Evolutionary conservation across 2,797 vertebrate genomes (phyloP).

Genomic region (Labroides dimidiatus): DNA sequence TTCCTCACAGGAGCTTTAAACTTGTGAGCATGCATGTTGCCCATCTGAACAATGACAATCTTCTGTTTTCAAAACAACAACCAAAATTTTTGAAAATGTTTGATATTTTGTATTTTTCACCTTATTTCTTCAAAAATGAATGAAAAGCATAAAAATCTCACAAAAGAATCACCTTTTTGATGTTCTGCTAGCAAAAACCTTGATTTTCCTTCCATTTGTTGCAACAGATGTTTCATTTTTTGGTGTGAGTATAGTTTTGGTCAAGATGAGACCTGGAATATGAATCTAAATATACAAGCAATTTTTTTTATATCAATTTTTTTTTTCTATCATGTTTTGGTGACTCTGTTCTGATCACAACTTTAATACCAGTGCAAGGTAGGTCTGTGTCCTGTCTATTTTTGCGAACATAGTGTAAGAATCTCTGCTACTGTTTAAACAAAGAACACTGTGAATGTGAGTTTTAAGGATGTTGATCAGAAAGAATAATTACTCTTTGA

Average conservation of each 20-base stretch:
- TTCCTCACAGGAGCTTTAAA: no score
- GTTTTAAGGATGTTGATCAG: no score
- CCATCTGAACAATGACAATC: no score
- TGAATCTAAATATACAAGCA: conserved; percentile 38
- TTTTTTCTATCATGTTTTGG: conserved; percentile 12
- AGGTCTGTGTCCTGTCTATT: conserved; percentile 2
- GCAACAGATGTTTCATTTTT: neutral
- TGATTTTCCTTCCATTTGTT: neutral
- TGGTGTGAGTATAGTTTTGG: conserved; percentile 15
- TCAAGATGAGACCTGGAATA: conserved; percentile 50
- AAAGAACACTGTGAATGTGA: conserved; percentile 1
- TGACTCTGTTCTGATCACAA: conserved; percentile 33
- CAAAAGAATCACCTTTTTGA: neutral
- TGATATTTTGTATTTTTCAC: conserved; percentile 2
- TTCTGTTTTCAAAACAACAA: no score
- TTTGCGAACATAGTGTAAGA: neutral
- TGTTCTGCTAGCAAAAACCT: neutral
- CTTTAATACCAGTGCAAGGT: conserved; percentile 51
- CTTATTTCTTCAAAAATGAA: neutral
- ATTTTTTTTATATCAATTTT: conserved; percentile 15
- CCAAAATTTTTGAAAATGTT: conserved; percentile 46
- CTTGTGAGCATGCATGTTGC: no score
- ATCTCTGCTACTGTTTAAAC: no score
- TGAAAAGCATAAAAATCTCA: neutral
- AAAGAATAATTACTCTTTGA: conserved; percentile 7